Percentiles rank a stretch among this genome's conserved stretches.
Conservation (phyloP, 2,888 invertebrate species). For the Euplagia quadripunctaria region DNA sequence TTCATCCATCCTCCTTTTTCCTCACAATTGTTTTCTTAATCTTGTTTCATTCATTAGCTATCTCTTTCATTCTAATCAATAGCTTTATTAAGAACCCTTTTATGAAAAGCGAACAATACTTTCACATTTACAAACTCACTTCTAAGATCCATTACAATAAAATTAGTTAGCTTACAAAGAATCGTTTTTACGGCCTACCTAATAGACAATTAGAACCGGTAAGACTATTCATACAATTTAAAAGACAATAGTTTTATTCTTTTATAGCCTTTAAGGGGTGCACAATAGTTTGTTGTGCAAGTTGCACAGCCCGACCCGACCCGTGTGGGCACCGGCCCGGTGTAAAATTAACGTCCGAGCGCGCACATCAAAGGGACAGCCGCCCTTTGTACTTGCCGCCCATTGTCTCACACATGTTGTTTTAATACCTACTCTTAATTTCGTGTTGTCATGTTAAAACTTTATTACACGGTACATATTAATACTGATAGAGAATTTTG, state of each 20-base stretch:
- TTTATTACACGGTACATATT: conserved; percentile 69
- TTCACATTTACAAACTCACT: neutral
- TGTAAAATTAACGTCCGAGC: conserved; percentile 75
- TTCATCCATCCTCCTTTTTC: neutral
- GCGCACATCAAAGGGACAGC: conserved; percentile 77
- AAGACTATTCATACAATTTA: conserved; percentile 17
- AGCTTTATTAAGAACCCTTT: neutral
- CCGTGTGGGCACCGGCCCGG: conserved; percentile 60
- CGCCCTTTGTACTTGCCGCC: conserved; percentile 75
- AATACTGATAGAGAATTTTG: conserved; percentile 38
- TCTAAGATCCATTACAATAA: conserved; percentile 1
- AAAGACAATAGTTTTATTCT: conserved; percentile 20
- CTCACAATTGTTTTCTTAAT: neutral
- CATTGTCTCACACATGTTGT: conserved; percentile 83
- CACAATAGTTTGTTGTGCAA: conserved; percentile 52
- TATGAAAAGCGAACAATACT: neutral
- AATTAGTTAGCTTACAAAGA: neutral
- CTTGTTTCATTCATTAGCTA: neutral
- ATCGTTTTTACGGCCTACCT: neutral
- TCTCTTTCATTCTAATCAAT: neutral
- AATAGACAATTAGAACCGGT: conserved; percentile 10
- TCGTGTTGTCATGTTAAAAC: conserved; percentile 83
- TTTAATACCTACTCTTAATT: conserved; percentile 82
- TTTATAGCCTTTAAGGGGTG: conserved; percentile 37
- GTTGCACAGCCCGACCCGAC: conserved; percentile 26